Conservation (phyloP, 2,888 invertebrate genomes). For the Spodoptera picta region DNA sequence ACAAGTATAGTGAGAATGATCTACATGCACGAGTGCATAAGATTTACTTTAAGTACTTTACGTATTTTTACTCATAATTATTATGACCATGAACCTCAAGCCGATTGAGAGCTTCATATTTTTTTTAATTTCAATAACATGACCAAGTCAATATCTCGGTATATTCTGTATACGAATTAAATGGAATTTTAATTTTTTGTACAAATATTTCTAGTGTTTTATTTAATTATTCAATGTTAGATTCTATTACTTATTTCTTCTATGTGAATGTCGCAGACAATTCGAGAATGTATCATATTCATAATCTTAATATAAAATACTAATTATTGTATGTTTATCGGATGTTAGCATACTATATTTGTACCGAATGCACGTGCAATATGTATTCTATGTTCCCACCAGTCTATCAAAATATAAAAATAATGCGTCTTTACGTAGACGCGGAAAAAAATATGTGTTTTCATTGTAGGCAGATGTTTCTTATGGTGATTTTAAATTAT, state of each 20-base stretch:
- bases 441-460: slow-evolving; percentile 40
- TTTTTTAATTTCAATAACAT: slow-evolving; percentile 38
- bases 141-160: slow-evolving; percentile 51
- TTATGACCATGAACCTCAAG: slow-evolving; percentile 40
- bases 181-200: slow-evolving; percentile 59
- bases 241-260: slow-evolving; percentile 32
- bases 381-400: slow-evolving; percentile 56
- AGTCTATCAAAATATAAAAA: slow-evolving; percentile 41
- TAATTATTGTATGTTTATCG: slow-evolving; percentile 51
- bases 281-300: slow-evolving; percentile 47
- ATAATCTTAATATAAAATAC: slow-evolving; percentile 48
- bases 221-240: slow-evolving; percentile 59
- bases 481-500: slow-evolving; percentile 44
- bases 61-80: slow-evolving; percentile 48
- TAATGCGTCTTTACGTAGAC: slow-evolving; percentile 7
- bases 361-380: slow-evolving; percentile 60
- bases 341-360: slow-evolving; percentile 56
- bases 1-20: slow-evolving; percentile 57
- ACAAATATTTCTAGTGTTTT: slow-evolving; percentile 60
- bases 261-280: slow-evolving; percentile 39
- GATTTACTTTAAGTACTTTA: slow-evolving; percentile 51
- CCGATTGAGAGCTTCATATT: slow-evolving; percentile 42
- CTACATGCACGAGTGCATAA: slow-evolving; percentile 47
- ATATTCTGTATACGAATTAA: slow-evolving; percentile 63
- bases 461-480: slow-evolving; percentile 34